Base-by-base conservation (phyloP, 2,888 invertebrate genomes). In the Ichneumoninae sp. region DNA sequence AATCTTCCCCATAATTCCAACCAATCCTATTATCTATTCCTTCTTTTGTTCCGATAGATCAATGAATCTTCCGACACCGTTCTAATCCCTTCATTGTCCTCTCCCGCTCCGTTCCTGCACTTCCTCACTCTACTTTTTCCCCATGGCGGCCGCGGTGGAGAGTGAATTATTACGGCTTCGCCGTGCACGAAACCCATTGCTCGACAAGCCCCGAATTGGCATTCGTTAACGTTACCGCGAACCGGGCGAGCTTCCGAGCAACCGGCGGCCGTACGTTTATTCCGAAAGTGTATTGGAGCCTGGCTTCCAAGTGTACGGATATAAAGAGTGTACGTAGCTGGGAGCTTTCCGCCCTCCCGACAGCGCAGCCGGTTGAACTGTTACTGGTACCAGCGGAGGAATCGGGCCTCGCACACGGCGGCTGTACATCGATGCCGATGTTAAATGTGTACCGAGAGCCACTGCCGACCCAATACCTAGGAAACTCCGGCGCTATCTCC, bases 141-240 rank as follows among this genome's bases (percentile, higher is more conserved):
- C 1, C n/a, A 57, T 16, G 30, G 52, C 19, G 69, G 16, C 63
- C 63, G 36, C 78, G 44, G 57, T 10, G 75, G 85, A 57, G 57
- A 57, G 57, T 85, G 79, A 85, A 83, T 85, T 85, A 85, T 85
- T 83, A 83, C 73, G 83, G 81, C 54, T 81, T 74, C 83, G 81
- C 82, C 71, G 80, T 79, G 66, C 83, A 73, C 81, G 77, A 83
- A 85, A 63, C 85, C 85, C 75, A 79, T 79, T 83, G 83, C 83
- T 85, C 85, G 83, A 83, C 83, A 85, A 83, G 85, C 83, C 83
- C 57, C 57, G 82, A 84, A 86, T 82, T 84, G 82, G 81, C 86
- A 85, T 86, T 82, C 84, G 84, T 83, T 84, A 84, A 82, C 84
- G 84, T 79, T 86, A 85, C 84, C 84, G 76, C 85, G 85, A 82